phyloP scores from a whole-genome alignment of 2,797 vertebrate genomes.

The Prionace glauca region DNA sequence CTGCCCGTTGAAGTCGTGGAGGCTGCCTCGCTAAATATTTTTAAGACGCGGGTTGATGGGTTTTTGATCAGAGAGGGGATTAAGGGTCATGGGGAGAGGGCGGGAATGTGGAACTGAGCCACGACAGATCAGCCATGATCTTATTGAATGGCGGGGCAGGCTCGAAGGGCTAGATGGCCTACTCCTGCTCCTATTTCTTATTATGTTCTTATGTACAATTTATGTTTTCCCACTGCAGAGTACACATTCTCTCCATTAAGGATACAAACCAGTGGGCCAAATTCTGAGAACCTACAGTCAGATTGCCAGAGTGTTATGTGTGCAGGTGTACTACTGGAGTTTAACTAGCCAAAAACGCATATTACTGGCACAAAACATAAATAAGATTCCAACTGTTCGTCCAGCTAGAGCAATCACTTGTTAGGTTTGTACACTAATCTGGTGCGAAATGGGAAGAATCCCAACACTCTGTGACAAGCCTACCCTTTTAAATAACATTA shows the following conservation, averaged over 20 bases:
- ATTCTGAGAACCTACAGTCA: background rate
- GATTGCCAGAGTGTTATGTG: background rate
- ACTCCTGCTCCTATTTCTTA: too few relatives aligned
- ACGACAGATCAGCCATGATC: too few relatives aligned
- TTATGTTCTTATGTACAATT: too few relatives aligned
- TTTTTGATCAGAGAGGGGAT: too few relatives aligned
- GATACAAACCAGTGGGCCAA: background rate
- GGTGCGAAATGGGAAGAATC: background rate
- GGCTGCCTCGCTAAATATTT: too few relatives aligned
- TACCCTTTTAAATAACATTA: background rate
- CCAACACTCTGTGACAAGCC: background rate
- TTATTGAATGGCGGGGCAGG: too few relatives aligned
- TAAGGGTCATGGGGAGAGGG: too few relatives aligned
- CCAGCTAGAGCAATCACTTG: background rate
- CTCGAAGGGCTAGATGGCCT: too few relatives aligned
- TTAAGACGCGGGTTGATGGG: too few relatives aligned
- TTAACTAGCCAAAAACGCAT: background rate
- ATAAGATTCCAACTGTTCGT: background rate
- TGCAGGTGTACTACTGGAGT: background rate
- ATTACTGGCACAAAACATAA: background rate
- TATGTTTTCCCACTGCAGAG: background rate
- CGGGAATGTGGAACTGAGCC: too few relatives aligned
- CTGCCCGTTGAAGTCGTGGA: too few relatives aligned
- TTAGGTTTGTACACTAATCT: background rate
- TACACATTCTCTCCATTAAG: background rate